Evolutionary conservation across 2,888 invertebrate species (phyloP).

Genomic region (Plutella xylostella): DNA sequence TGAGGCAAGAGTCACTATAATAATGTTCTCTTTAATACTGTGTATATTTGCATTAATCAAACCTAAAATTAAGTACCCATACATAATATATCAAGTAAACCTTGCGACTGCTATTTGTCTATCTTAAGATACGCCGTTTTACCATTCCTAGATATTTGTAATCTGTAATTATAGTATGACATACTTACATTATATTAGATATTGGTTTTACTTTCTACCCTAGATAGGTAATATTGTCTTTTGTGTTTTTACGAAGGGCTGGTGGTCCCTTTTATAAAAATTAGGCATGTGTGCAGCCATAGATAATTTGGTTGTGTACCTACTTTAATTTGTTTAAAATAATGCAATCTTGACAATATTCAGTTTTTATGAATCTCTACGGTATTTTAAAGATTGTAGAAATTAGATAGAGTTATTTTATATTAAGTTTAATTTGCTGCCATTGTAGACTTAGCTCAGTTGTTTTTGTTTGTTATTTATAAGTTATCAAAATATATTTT

Average conservation of each 20-base stretch:
- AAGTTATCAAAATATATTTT: neutral
- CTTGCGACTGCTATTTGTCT: neutral
- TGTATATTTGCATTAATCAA: neutral
- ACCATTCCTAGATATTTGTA: slow-evolving; percentile 1
- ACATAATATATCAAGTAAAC: neutral
- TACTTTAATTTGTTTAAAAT: neutral
- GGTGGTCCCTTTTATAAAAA: slow-evolving; percentile 1
- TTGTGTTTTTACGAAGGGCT: too few species aligned
- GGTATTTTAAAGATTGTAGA: neutral
- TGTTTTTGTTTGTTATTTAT: slow-evolving; percentile 27
- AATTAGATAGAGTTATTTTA: neutral
- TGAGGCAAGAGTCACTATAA: too few species aligned
- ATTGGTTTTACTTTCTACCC: slow-evolving; percentile 15
- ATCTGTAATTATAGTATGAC: slow-evolving; percentile 13
- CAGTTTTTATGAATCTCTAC: neutral
- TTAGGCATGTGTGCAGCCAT: slow-evolving; percentile 39
- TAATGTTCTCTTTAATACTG: too few species aligned
- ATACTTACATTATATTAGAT: too few species aligned
- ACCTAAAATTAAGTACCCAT: neutral
- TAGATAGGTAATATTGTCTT: neutral
- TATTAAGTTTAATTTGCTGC: neutral
- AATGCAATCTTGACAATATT: too few species aligned
- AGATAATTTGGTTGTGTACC: slow-evolving; percentile 10
- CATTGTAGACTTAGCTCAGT: slow-evolving; percentile 5
- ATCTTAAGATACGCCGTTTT: neutral